phyloP scores from a whole-genome alignment of 2,888 invertebrate genomes.

The Phasia obesa region DNA sequence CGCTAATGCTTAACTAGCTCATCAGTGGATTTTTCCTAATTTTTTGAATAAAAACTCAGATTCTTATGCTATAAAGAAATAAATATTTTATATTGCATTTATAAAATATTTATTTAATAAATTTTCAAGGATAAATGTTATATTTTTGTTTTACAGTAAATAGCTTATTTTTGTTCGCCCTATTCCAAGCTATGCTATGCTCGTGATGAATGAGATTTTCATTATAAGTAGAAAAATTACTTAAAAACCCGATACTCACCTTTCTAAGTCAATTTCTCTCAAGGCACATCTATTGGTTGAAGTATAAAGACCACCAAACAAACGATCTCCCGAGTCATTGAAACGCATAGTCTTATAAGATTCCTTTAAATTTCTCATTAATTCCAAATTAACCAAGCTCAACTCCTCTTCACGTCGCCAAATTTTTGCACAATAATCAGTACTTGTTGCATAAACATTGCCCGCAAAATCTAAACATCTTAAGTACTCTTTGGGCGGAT shows the following conservation, averaged over 20 bases:
- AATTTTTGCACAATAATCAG: slow-evolving; percentile 77
- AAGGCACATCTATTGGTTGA: slow-evolving; percentile 76
- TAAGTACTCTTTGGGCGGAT: slow-evolving; percentile 77
- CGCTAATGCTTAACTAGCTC: no score
- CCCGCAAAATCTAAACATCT: slow-evolving; percentile 78
- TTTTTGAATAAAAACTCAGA: no score
- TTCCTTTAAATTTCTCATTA: slow-evolving; percentile 74
- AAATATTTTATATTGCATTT: no score
- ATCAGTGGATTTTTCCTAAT: no score
- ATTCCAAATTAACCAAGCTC: slow-evolving; percentile 77
- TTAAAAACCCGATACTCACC: slow-evolving; percentile 74
- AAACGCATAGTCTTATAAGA: slow-evolving; percentile 78
- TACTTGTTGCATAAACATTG: slow-evolving; percentile 77
- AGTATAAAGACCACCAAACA: slow-evolving; percentile 79
- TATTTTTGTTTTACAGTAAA: no score
- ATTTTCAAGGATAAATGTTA: no score
- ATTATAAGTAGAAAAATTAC: neutral
- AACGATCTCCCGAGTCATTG: slow-evolving; percentile 74
- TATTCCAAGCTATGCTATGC: no score
- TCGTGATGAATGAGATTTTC: neutral
- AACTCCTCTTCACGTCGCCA: slow-evolving; percentile 80
- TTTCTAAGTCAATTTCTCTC: slow-evolving; percentile 79
- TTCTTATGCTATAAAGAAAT: no score
- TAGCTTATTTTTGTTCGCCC: no score
- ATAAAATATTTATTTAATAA: no score